These are phyloP conservation scores for Leucophenga maculata DNA, from an alignment of 2,888 invertebrate species.

Conservation along the genomic window DNA sequence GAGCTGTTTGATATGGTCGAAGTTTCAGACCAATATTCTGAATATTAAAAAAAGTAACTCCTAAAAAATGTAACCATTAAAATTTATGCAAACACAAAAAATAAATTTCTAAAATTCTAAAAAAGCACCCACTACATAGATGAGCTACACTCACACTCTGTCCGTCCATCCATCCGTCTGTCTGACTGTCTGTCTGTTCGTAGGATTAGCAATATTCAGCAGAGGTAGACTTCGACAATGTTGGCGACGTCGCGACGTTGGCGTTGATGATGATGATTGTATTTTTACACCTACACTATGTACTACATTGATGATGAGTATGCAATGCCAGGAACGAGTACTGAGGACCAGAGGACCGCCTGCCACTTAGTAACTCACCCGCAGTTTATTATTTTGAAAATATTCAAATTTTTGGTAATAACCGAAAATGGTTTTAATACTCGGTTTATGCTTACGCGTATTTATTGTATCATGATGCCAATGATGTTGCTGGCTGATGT, in stretches of 20 bases:
- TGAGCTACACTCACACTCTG: background rate
- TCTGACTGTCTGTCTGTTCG: background rate
- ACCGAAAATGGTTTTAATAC: conserved; percentile 63
- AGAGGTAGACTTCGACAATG: conserved; percentile 2
- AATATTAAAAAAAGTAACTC: no score
- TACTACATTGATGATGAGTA: background rate
- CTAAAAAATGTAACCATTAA: no score
- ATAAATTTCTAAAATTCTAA: no score
- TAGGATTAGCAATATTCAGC: background rate
- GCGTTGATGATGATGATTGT: conserved; percentile 9
- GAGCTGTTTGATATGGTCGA: no score
- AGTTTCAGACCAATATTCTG: no score
- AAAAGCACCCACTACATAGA: background rate
- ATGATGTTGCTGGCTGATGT: no score
- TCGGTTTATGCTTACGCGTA: conserved; percentile 22
- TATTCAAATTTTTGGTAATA: conserved; percentile 69
- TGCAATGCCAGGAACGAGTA: no score
- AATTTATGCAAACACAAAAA: no score
- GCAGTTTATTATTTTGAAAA: conserved; percentile 70
- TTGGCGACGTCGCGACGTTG: conserved; percentile 8
- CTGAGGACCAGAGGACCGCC: background rate
- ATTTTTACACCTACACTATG: background rate
- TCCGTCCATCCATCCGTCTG: no score
- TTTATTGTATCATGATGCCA: conserved; percentile 10
- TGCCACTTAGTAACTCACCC: conserved; percentile 69